Conservation (phyloP, 2,113 vertebrate genomes). For the Sisor rabdophorus region DNA sequence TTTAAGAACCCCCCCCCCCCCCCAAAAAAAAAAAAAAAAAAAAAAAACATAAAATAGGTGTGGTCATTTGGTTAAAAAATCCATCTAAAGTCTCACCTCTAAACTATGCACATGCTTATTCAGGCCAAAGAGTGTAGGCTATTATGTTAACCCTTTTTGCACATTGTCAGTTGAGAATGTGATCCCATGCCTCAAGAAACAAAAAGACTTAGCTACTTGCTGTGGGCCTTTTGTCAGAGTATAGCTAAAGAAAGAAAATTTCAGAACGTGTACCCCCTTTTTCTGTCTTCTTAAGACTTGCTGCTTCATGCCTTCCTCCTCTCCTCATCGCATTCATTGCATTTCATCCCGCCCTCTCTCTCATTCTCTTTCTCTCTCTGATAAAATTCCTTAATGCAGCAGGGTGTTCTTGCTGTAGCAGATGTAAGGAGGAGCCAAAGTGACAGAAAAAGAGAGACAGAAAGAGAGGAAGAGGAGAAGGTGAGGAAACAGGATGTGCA, state of each 20-base stretch:
- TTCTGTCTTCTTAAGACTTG: conserved; percentile 26
- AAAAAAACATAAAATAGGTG: neutral
- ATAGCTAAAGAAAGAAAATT: conserved; percentile 1
- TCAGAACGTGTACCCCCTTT: neutral
- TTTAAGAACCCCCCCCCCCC: too few species aligned
- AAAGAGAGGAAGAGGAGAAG: neutral
- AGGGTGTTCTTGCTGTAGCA: conserved; percentile 20
- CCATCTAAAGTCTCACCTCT: neutral
- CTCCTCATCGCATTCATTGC: conserved; percentile 1
- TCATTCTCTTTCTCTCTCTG: conserved; percentile 10
- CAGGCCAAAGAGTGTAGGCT: neutral
- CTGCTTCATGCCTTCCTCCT: conserved; percentile 8
- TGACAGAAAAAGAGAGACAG: conserved; percentile 8
- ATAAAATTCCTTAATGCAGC: conserved; percentile 40
- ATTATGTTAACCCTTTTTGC: conserved; percentile 14
- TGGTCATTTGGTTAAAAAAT: neutral
- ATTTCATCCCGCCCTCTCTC: neutral
- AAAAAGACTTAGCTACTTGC: conserved; percentile 27
- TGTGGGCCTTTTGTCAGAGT: conserved; percentile 33
- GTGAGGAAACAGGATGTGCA: conserved; percentile 34
- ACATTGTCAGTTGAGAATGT: conserved; percentile 23
- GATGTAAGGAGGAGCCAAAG: conserved; percentile 9
- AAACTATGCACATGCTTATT: neutral
- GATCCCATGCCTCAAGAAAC: conserved; percentile 15
- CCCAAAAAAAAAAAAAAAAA: too few species aligned